Conservation (phyloP, 1,140 invertebrate species). For the Solen grandis region DNA sequence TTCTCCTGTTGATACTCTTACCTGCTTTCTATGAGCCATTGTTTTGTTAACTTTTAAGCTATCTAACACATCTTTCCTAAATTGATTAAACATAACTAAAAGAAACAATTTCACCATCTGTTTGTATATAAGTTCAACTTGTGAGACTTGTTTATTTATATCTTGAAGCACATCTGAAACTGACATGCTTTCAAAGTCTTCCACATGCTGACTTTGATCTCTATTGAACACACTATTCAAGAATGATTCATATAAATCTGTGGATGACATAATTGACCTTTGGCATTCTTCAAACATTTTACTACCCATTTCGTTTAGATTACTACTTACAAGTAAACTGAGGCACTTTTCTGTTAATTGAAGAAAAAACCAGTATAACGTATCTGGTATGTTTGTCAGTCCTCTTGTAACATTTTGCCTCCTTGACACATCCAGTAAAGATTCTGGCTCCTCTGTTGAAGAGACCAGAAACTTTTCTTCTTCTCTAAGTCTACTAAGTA, state of each 20-base stretch:
- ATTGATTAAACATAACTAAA: conserved; percentile 34
- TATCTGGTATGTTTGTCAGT: conserved; percentile 24
- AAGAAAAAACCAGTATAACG: conserved; percentile 1
- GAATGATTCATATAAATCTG: background rate
- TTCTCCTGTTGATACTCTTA: background rate
- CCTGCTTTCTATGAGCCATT: conserved; percentile 27
- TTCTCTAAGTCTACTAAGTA: conserved; percentile 4
- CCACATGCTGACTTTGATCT: no score
- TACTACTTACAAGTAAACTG: background rate
- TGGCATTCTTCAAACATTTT: background rate
- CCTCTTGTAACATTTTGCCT: conserved; percentile 27
- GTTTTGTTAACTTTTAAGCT: conserved; percentile 10
- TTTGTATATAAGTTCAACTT: conserved; percentile 1
- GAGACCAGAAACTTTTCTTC: background rate
- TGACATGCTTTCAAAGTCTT: no score
- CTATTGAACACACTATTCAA: no score
- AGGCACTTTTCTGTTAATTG: background rate
- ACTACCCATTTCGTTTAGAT: background rate
- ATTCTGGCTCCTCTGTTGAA: conserved; percentile 14
- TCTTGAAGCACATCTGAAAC: background rate
- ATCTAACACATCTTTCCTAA: conserved; percentile 26
- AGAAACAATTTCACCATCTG: conserved; percentile 13
- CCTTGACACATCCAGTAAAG: conserved; percentile 14
- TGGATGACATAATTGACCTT: background rate
- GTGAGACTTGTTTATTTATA: background rate